A percentile compares a stretch with the other conserved stretches of the same genome.
Evolutionary conservation across 2,888 invertebrate genomes (phyloP).

Genomic region (Andrena chrysosceles): DNA sequence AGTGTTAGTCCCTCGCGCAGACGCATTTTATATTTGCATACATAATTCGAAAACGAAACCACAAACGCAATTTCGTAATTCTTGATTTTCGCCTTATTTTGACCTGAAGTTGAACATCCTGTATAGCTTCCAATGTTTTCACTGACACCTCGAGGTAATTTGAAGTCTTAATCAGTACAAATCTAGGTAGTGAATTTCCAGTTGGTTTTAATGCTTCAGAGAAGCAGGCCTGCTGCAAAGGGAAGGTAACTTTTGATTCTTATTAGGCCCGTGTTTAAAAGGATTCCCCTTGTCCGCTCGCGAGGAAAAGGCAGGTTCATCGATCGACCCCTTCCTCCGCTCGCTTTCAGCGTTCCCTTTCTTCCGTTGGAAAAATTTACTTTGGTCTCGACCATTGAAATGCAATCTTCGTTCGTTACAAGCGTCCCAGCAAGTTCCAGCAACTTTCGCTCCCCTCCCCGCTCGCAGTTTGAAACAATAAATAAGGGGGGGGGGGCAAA

Average conservation of each 20-base stretch:
- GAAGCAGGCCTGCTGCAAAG: too few species aligned
- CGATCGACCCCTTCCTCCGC: slow-evolving; percentile 12
- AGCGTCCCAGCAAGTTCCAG: slow-evolving; percentile 19
- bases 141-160: too few species aligned
- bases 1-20: too few species aligned
- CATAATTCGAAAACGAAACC: too few species aligned
- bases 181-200: too few species aligned
- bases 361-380: slow-evolving; percentile 10
- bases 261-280: background rate
- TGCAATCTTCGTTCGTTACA: slow-evolving; percentile 41
- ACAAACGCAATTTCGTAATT: too few species aligned
- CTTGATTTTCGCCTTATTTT: too few species aligned
- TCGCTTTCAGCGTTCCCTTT: background rate
- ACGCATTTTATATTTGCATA: too few species aligned
- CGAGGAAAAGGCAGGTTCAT: slow-evolving; percentile 16
- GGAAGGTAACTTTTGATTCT: slow-evolving; percentile 12
- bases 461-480: slow-evolving; percentile 40
- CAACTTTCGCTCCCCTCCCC: slow-evolving; percentile 28
- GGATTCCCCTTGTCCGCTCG: background rate
- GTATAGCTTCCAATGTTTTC: too few species aligned
- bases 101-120: too few species aligned
- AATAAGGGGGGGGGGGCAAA: slow-evolving; percentile 33
- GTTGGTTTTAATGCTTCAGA: too few species aligned
- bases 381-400: slow-evolving; percentile 33
- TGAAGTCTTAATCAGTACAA: too few species aligned